phyloP scores from a whole-genome alignment of 2,888 invertebrate species.

The Oeneis ivallda region DNA sequence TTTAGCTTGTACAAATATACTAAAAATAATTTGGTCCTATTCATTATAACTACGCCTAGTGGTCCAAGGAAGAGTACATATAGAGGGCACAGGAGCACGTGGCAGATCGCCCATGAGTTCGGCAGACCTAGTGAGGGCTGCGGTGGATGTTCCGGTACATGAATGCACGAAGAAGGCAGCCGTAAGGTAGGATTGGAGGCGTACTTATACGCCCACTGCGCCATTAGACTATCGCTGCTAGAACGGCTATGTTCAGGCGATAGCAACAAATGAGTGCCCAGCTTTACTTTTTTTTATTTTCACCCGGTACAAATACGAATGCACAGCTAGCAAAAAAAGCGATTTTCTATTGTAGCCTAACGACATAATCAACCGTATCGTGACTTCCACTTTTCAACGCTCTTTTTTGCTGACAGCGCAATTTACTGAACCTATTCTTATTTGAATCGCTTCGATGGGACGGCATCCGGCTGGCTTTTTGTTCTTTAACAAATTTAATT shows the following conservation, averaged over 20 bases:
- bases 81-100: too few species aligned
- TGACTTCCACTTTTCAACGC: constrained; percentile 19
- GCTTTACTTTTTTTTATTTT: too few species aligned
- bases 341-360: constrained; percentile 5
- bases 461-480: constrained; percentile 23
- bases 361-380: constrained; percentile 7
- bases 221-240: too few species aligned
- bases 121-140: too few species aligned
- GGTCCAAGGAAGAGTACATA: too few species aligned
- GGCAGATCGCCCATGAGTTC: too few species aligned
- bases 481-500: constrained; percentile 26
- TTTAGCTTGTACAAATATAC: constrained; percentile 27
- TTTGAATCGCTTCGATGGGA: constrained; percentile 25
- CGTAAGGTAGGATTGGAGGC: too few species aligned
- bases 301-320: neutral
- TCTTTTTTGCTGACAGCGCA: constrained; percentile 25
- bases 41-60: neutral
- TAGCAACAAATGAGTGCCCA: too few species aligned
- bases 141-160: too few species aligned
- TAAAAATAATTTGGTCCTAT: neutral
- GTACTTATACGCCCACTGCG: too few species aligned
- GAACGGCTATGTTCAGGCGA: too few species aligned
- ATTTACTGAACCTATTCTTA: constrained; percentile 29
- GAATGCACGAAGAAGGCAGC: too few species aligned
- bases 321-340: neutral